Evolutionary conservation across 30 jellyfish, hydroid and myxozoan species (phyloP).

Genomic region (Hydractinia echinata): DNA sequence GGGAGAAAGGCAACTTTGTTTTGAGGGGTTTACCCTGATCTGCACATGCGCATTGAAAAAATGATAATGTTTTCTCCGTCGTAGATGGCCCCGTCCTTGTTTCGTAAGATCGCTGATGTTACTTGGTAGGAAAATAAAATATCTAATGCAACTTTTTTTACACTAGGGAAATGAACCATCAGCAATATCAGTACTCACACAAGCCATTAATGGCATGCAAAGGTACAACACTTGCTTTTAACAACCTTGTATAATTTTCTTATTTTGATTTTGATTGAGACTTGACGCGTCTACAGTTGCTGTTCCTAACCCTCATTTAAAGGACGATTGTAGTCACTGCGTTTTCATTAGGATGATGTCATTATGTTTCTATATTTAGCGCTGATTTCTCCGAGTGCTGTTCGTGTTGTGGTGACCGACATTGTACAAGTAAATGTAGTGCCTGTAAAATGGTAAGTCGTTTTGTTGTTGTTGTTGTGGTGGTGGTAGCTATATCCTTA

Average conservation of each 20-base stretch:
- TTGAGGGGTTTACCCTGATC: no score
- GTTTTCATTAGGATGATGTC: not conserved
- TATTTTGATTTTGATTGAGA: no score
- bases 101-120: not conserved
- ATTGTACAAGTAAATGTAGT: conserved; percentile 62
- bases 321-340: no score
- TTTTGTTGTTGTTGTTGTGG: not conserved
- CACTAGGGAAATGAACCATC: conserved; percentile 70
- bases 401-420: conserved; percentile 59
- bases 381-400: conserved; percentile 69
- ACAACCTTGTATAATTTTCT: no score
- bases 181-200: conserved; percentile 73
- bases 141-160: not conserved
- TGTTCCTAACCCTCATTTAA: no score
- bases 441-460: conserved; percentile 58
- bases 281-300: no score
- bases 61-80: no score
- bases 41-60: no score
- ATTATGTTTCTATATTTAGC: conserved; percentile 13
- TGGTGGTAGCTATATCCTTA: no score
- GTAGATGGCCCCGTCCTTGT: no score
- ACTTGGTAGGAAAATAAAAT: not conserved
- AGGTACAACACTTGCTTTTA: conserved; percentile 20
- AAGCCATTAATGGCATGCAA: conserved; percentile 64
- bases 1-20: no score